phyloP scores from a whole-genome alignment of 2,888 invertebrate genomes.

The Leptinotarsa juncta region DNA sequence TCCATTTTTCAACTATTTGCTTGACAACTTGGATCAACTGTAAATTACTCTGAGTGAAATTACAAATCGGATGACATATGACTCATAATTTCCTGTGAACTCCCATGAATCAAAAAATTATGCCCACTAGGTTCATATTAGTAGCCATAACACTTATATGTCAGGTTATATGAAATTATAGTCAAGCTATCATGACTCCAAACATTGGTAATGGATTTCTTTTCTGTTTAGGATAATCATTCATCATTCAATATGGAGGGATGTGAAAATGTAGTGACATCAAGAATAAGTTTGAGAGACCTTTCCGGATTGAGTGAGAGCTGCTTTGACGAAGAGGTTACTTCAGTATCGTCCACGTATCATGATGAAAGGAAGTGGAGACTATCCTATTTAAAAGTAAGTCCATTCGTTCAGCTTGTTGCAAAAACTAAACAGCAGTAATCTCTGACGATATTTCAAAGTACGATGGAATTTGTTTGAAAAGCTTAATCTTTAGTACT shows the following conservation, averaged over 20 bases:
- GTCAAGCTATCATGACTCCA: not conserved
- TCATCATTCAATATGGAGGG: not conserved
- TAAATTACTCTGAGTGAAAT: too few relatives aligned
- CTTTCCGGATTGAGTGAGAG: conserved; percentile 28
- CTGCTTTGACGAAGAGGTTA: conserved; percentile 22
- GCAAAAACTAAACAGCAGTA: not conserved
- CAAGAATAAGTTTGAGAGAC: conserved; percentile 31
- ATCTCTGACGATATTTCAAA: too few relatives aligned
- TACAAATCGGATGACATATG: too few relatives aligned
- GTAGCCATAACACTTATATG: not conserved
- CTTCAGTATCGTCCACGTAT: not conserved
- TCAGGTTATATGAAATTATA: not conserved
- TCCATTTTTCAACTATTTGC: too few relatives aligned
- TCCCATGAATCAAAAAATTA: too few relatives aligned
- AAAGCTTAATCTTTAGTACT: too few relatives aligned
- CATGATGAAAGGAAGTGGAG: conserved; percentile 57
- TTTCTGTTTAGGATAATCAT: not conserved
- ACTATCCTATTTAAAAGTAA: conserved; percentile 58
- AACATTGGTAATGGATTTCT: not conserved
- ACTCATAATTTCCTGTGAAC: too few relatives aligned
- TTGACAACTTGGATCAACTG: too few relatives aligned
- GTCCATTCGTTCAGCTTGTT: conserved; percentile 28
- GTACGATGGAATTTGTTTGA: too few relatives aligned
- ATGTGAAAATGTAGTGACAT: conserved; percentile 20
- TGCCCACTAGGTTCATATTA: too few relatives aligned